phyloP scores from a whole-genome alignment of 2,797 vertebrate species.

The Chrosomus eos region DNA sequence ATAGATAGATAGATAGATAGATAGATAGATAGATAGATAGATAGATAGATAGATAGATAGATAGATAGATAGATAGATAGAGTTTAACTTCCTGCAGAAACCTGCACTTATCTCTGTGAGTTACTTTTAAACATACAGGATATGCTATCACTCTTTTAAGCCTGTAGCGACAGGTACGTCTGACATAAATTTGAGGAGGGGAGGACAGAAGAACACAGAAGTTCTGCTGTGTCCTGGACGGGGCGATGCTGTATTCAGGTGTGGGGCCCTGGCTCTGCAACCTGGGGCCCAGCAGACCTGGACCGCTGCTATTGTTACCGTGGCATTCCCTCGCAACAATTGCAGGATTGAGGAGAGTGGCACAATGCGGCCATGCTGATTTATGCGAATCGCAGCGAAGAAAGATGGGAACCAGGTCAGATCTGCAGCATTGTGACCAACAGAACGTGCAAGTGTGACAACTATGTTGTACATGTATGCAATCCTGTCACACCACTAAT shows the following conservation, averaged over 20 bases:
- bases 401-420: constrained; percentile 49
- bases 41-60: not conserved
- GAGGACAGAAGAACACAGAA: not conserved
- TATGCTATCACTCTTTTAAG: not conserved
- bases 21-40: not conserved
- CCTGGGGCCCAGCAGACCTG: constrained; percentile 42
- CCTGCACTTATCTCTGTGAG: not conserved
- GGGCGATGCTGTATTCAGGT: not conserved
- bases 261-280: not conserved
- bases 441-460: not conserved
- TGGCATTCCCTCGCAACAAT: constrained; percentile 41
- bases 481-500: not conserved
- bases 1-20: not conserved
- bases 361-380: constrained; percentile 43
- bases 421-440: not conserved
- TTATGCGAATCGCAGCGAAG: constrained; percentile 13
- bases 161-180: constrained; percentile 11
- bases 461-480: not conserved
- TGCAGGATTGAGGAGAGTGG: constrained; percentile 42
- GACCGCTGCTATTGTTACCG: constrained; percentile 50
- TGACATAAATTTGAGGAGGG: constrained; percentile 1
- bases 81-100: not conserved
- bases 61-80: not conserved
- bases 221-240: not conserved
- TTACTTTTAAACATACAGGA: not conserved